phyloP scores from a whole-genome alignment of 2,113 vertebrate genomes.

The Actinemys pallida region DNA sequence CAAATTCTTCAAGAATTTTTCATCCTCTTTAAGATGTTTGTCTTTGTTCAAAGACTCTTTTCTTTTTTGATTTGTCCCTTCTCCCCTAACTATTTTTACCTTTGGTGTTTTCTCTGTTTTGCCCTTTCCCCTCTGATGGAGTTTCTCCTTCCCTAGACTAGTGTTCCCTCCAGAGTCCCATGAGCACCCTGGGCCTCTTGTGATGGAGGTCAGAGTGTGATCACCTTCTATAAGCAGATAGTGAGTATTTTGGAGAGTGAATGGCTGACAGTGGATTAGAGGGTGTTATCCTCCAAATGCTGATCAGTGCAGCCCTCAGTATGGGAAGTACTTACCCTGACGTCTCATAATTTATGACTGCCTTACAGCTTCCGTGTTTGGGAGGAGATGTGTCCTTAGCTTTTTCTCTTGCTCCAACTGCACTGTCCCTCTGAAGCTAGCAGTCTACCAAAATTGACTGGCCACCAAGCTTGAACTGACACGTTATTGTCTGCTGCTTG shows the following conservation, averaged over 20 bases:
- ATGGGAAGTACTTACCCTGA: neutral
- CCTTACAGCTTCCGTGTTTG: neutral
- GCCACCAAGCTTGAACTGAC: neutral
- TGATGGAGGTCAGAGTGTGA: neutral
- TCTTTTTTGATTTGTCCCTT: constrained; percentile 36
- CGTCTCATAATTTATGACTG: fast-evolving
- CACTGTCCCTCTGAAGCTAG: neutral
- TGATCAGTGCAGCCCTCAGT: neutral
- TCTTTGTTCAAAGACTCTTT: constrained; percentile 11
- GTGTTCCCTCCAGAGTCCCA: neutral
- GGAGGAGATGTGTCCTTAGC: neutral
- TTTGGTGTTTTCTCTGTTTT: constrained; percentile 5
- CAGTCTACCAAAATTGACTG: neutral
- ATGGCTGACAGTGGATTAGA: fast-evolving
- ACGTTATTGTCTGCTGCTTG: fast-evolving
- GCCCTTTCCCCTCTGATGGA: constrained; percentile 1
- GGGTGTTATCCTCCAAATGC: neutral
- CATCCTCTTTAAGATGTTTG: neutral
- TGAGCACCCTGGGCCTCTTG: neutral
- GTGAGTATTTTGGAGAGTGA: neutral
- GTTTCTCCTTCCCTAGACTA: constrained; percentile 50
- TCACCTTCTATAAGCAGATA: neutral
- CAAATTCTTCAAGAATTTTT: neutral
- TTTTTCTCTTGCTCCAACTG: neutral
- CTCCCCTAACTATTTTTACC: constrained; percentile 38